Base-by-base conservation (phyloP, 1,140 invertebrate species). In the Lithobius niger region DNA sequence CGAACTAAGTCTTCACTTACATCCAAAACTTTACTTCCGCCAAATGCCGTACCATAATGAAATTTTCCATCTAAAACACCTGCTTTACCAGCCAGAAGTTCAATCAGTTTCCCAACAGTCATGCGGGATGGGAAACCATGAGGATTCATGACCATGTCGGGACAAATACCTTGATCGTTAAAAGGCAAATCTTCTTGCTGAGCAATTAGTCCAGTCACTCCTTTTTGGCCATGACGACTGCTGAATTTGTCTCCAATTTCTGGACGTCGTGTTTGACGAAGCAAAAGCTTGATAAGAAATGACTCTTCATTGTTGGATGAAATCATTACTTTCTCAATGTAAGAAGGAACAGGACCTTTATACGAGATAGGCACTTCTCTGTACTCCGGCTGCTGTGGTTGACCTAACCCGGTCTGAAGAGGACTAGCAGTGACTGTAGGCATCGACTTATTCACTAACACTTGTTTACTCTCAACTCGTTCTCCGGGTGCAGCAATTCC, bases 181-280 rank as follows among this genome's bases (percentile, higher is more conserved):
- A 99, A 99, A 0, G 97, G 97, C 84, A 99, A 87, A 67, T 99
- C 93, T 74, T 97, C 89, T 73, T 98, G 94, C 44, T 94, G 84
- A 0, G 96, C 94, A 57, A 99, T 96, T 2, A 98, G 74, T 25
- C 95, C 91, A 77, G 71, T 74, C 16, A 81, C 77, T 48, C 83
- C 96, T 74, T 99, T 99, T 69, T 99, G 97, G 40, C 97, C 97
- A 65, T 99, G 97, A 16, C 97, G 78, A 66, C 92, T 97, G 71
- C 94, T 98, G 66, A 99, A 99, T 72, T 99, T 99, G 67, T 99
- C 97, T 0, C 91, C 95, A 42, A 98, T 88, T 73, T 98, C 94
- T 0, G 94, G 95, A 57, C 88, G 72, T 47, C 96, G 72, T 0
- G 93, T 97, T 76, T 99, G 96, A 51, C 96, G 70, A 24, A 97